Evolutionary conservation across 2,113 vertebrate genomes (phyloP), one percentile per base, ranked within the genome.

Genomic region (Lophotis ruficrista): DNA sequence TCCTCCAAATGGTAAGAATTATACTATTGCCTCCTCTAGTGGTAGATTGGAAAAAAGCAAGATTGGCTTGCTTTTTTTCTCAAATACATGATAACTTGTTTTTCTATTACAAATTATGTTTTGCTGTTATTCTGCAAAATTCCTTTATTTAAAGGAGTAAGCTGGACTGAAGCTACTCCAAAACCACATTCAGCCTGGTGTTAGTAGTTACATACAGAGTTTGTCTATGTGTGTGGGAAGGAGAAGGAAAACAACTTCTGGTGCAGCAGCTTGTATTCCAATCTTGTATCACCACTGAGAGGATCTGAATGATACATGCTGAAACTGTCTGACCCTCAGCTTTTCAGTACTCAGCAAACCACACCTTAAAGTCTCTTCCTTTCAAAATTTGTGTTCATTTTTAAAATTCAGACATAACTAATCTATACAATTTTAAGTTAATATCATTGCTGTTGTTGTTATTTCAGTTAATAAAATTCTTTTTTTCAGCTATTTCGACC

Each of bases 1-100:
- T 96, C 99, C 99, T 85, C 99, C 99, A 50, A 99, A 99, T 41
- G 99, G 99, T 99, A 98, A 98, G 98, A 90, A 41, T 95, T 92
- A 54, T 96, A 33, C 93, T 93, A 12, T 90, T 96, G 96, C 97
- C 93, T 93, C 97, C 98, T 97, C 96, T 98, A 98, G 97, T 97
- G 98, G 97, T 73, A 96, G 87, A 87, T 64, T 64, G n/a, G 48
- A 62, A 90, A 93, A 65, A 97, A 94, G 79, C 93, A 97, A 33
- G 28, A 9, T 38, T n/a, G 41, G 41, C 41, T 43, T 43, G 41
- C 41, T 68, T 87, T 73, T 76, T 69, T 47, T 18, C 87, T 93
- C 38, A 76, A 31, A n/a, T 82, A 31, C 11, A 1, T 31, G 2
- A 2, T 71, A 35, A 61, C 22, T 50, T 58, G n/a, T 80, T 87